phyloP scores from a whole-genome alignment of 2,113 vertebrate genomes.

The Lycocorax pyrrhopterus region DNA sequence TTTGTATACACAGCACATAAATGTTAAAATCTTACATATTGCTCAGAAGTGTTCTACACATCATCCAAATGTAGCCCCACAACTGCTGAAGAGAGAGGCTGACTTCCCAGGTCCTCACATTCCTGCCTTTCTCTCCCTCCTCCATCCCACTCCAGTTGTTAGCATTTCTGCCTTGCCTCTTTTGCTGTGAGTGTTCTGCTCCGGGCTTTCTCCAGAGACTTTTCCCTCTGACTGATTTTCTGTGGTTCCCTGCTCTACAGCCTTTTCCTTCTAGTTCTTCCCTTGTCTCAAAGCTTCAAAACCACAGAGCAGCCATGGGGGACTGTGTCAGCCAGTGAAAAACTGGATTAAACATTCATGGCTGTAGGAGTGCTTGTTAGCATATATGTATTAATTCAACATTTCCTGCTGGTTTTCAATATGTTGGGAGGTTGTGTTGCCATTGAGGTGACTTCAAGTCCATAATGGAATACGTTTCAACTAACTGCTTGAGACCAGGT shows the following conservation, averaged over 20 bases:
- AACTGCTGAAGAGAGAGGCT: background rate
- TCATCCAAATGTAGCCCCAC: background rate
- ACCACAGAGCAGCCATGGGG: background rate
- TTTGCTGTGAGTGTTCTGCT: background rate
- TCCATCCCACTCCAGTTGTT: background rate
- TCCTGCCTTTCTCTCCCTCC: background rate
- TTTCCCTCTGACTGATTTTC: background rate
- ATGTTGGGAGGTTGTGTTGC: background rate
- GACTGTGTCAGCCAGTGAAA: background rate
- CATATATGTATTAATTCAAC: conserved; percentile 51
- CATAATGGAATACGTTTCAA: background rate
- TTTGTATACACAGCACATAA: background rate
- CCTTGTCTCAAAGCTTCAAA: background rate
- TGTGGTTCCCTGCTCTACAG: background rate
- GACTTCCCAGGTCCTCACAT: background rate
- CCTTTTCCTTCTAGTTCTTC: background rate
- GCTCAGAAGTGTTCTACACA: background rate
- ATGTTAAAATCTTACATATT: background rate
- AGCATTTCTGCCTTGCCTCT: background rate
- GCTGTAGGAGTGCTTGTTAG: conserved; percentile 12
- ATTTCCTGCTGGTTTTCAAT: conserved; percentile 31
- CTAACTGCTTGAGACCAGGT: background rate
- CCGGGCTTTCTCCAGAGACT: background rate
- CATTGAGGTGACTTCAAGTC: background rate
- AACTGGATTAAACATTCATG: conserved; percentile 39